A percentile compares a stretch with the other conserved stretches of the same genome.
These are phyloP conservation scores for Chirona hameri DNA, from an alignment of 2,888 invertebrate species.

Conservation along the genomic window DNA sequence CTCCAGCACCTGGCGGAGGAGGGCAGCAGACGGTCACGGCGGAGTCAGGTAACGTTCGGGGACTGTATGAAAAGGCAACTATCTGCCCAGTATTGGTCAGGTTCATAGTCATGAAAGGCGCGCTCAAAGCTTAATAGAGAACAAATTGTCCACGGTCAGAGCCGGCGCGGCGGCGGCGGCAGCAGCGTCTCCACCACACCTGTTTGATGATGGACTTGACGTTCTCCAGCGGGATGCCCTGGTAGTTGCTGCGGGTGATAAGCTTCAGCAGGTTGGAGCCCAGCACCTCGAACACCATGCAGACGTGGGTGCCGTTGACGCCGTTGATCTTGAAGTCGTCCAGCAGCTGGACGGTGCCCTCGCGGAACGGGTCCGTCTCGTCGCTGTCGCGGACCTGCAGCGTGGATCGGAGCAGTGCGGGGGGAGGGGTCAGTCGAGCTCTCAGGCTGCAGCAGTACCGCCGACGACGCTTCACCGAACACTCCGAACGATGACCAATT, in stretches of 20 bases:
- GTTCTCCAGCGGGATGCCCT: conserved; percentile 92
- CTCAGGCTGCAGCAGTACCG: too few species aligned
- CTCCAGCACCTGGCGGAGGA: conserved; percentile 66
- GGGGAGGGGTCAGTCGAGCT: too few species aligned
- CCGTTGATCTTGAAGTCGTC: conserved; percentile 99
- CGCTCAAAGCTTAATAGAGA: too few species aligned
- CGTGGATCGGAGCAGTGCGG: too few species aligned
- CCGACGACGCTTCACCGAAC: too few species aligned
- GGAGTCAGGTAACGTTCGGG: not conserved
- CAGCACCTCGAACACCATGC: conserved; percentile 99
- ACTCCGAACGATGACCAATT: too few species aligned
- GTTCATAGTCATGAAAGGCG: too few species aligned
- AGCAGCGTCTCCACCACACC: too few species aligned
- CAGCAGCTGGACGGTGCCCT: conserved; percentile 93
- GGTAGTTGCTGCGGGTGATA: conserved; percentile 96
- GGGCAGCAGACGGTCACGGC: not conserved
- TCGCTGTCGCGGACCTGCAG: conserved; percentile 80
- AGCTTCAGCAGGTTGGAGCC: conserved; percentile 97
- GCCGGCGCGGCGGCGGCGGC: too few species aligned
- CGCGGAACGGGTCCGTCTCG: conserved; percentile 82
- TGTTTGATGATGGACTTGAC: conserved; percentile 94
- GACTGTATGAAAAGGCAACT: too few species aligned
- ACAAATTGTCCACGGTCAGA: too few species aligned
- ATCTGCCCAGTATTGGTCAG: too few species aligned
- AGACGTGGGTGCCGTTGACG: conserved; percentile 96